Base-by-base conservation (phyloP, 2,113 vertebrate species). In the Ptyas mucosa region DNA sequence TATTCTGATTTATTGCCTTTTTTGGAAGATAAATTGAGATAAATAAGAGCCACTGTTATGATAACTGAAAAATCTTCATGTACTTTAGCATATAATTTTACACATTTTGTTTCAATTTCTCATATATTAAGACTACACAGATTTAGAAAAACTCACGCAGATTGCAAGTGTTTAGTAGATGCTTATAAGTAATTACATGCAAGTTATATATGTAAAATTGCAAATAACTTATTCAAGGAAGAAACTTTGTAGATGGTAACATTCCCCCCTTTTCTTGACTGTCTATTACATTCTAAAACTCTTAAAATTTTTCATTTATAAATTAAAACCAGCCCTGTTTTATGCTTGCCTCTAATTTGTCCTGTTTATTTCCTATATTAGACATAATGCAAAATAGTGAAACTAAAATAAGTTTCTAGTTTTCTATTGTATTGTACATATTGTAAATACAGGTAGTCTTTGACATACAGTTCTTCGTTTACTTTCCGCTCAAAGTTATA, bases 241-340 rank as follows among this genome's bases (percentile, higher is more conserved):
- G 12, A 85, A 43, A 46, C 12, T 43, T 85, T 85, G 18, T 43
- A 21, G 20, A 43, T 46, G 39, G 39, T 46, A 43, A 85, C 4
- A 3, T 46, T 23, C 46, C 8, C 81, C 43, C 39, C 39, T 85
- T 85, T 39, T 85, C 21, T 43, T 85, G 21, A 85, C n/a, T n/a
- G n/a, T n/a, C 7, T 43, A 34, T 39, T 89, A 24, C 5, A 26
- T 90, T 51, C 75, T 89, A 2, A 92, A 89, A 3, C 55, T 26
- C 93, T 94, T 90, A 75, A 3, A 93, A 20, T 90, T 94, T 52
- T 15, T 87, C 3, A 87, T 87, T 87, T 18, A 11, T 87, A 87
- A 29, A 29, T 87, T 52, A 23, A 29, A 87, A 14, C 15, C 24
- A 15, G 24, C 5, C 49, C 7, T 52, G 49, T 86, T 51, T 49